Conservation (phyloP, 1,140 invertebrate species). For the Drosophila rhopaloa region DNA sequence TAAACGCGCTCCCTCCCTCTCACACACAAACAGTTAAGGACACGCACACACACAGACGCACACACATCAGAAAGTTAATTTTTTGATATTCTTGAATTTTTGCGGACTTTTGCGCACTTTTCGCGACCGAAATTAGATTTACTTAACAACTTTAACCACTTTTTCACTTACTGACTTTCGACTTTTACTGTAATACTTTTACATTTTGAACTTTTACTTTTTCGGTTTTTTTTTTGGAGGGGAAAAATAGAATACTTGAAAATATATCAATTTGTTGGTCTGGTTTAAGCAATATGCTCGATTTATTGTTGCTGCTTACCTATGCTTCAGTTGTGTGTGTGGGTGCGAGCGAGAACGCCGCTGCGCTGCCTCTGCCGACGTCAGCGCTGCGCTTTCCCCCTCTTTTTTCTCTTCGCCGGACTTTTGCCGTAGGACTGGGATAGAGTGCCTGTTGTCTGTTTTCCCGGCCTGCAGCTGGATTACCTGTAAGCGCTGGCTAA, state of each 20-base stretch:
- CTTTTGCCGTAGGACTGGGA: background rate
- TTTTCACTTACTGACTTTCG: slow-evolving; percentile 45
- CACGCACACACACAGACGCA: slow-evolving; percentile 58
- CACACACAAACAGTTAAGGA: slow-evolving; percentile 45
- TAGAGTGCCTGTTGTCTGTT: background rate
- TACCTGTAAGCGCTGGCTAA: slow-evolving; percentile 16
- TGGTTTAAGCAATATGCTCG: slow-evolving; percentile 53
- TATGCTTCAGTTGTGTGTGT: slow-evolving; percentile 30
- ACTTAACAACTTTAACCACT: slow-evolving; percentile 54
- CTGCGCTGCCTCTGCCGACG: slow-evolving; percentile 22
- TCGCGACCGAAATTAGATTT: slow-evolving; percentile 65
- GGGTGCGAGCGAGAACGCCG: slow-evolving; percentile 13
- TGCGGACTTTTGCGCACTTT: slow-evolving; percentile 69
- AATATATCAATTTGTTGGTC: slow-evolving; percentile 78
- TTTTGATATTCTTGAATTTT: slow-evolving; percentile 19
- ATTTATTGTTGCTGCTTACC: slow-evolving; percentile 70
- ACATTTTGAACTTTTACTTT: slow-evolving; percentile 24
- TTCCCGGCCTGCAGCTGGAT: slow-evolving; percentile 12
- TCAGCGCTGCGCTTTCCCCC: slow-evolving; percentile 19
- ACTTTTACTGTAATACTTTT: slow-evolving; percentile 8
- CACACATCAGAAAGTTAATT: slow-evolving; percentile 43
- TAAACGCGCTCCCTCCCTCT: slow-evolving; percentile 12
- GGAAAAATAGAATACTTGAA: slow-evolving; percentile 83
- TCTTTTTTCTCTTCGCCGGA: background rate
- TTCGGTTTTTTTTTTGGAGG: slow-evolving; percentile 66